Evolutionary conservation across 2,797 vertebrate genomes (phyloP).

Genomic region (Notoglanidium macrostoma): DNA sequence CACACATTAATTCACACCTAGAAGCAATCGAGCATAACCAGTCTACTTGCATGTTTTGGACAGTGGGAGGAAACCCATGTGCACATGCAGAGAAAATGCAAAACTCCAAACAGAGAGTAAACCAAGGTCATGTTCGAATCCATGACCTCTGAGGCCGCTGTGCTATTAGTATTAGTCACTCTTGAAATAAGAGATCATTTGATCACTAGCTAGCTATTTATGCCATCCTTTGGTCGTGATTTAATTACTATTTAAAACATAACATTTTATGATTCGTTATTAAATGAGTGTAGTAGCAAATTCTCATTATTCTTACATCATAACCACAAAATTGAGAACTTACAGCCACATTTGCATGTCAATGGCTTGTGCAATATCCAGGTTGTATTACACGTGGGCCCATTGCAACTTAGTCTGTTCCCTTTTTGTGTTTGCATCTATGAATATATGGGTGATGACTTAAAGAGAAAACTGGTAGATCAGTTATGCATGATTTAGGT

Average conservation of each 20-base stretch:
- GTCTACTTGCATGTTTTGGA: background rate
- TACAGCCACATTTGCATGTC: background rate
- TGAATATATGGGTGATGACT: too few species aligned
- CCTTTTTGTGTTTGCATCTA: background rate
- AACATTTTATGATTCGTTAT: background rate
- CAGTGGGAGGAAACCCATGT: background rate
- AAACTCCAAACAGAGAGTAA: too few species aligned
- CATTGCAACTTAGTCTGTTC: too few species aligned
- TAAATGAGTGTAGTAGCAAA: background rate
- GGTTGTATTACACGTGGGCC: too few species aligned
- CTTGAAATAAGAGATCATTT: background rate
- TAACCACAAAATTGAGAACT: background rate
- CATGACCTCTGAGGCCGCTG: background rate
- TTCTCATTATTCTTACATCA: background rate
- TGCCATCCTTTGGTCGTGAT: background rate
- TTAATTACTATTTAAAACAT: too few species aligned
- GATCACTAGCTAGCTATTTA: background rate
- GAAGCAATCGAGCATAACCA: too few species aligned
- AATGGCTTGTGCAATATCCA: too few species aligned
- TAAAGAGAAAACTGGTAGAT: too few species aligned
- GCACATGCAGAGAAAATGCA: background rate
- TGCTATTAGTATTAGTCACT: background rate
- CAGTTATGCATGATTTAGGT: too few species aligned
- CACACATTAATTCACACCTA: background rate
- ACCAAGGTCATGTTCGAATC: background rate